These are phyloP conservation scores for Sebastolobus alascanus DNA, from an alignment of 2,797 vertebrate genomes.

Conservation along the genomic window DNA sequence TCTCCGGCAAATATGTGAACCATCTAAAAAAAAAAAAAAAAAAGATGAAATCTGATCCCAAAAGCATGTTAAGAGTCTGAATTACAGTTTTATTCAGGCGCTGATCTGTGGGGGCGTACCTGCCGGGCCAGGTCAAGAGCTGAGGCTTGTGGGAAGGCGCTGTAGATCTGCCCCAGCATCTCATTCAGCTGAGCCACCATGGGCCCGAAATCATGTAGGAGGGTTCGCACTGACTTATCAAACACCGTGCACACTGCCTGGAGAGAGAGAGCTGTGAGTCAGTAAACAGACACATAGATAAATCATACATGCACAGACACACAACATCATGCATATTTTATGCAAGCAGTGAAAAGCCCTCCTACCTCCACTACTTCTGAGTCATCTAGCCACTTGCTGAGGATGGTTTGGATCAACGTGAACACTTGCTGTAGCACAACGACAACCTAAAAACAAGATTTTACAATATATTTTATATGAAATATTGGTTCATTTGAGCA, in stretches of 20 bases:
- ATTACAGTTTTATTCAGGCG: background rate
- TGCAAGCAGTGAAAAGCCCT: background rate
- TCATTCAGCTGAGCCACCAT: constrained; percentile 96
- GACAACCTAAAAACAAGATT: constrained; percentile 87
- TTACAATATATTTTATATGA: background rate
- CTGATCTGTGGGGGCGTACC: constrained; percentile 76
- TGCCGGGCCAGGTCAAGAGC: constrained; percentile 95
- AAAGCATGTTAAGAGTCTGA: background rate
- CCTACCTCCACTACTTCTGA: constrained; percentile 96
- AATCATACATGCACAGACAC: constrained; percentile 12
- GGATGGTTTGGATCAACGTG: constrained; percentile 94
- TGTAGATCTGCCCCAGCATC: constrained; percentile 97
- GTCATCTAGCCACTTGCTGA: constrained; percentile 96
- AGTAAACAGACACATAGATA: background rate
- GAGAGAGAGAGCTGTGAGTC: constrained; percentile 32
- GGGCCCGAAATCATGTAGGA: constrained; percentile 94
- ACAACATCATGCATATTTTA: background rate
- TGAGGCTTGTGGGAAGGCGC: constrained; percentile 93
- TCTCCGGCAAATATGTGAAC: constrained; percentile 96
- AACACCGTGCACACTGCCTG: constrained; percentile 97
- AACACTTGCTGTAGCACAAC: constrained; percentile 97
- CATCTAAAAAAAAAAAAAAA: constrained; percentile 82
- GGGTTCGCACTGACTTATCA: constrained; percentile 96
- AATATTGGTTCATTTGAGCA: background rate
- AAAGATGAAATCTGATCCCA: background rate